Conservation (phyloP, 2,888 invertebrate genomes). For the Volucella bombylans region DNA sequence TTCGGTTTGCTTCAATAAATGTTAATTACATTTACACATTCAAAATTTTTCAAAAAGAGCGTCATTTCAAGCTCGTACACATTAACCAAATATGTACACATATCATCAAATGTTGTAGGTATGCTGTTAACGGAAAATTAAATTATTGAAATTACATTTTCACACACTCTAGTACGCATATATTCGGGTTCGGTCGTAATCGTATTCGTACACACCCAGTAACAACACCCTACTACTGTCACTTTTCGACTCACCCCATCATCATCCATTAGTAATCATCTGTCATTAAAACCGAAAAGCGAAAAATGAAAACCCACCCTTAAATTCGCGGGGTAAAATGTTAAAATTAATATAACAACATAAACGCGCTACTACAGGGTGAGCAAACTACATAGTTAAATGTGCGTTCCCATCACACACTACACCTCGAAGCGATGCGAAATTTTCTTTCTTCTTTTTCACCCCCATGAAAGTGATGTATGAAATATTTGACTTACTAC, state of each 20-base stretch:
- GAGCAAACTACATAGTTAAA: constrained; percentile 14
- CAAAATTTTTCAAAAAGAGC: constrained; percentile 8
- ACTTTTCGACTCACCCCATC: constrained; percentile 30
- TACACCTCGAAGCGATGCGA: constrained; percentile 28
- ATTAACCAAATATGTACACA: constrained; percentile 16
- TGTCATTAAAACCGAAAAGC: constrained; percentile 57
- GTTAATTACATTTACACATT: constrained; percentile 49
- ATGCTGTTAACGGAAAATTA: constrained; percentile 43
- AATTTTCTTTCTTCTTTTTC: constrained; percentile 42
- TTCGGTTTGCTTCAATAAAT: constrained; percentile 51
- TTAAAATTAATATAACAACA: constrained; percentile 64
- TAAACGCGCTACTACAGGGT: constrained; percentile 38
- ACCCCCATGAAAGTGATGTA: constrained; percentile 27
- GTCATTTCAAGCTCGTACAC: constrained; percentile 16
- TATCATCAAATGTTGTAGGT: constrained; percentile 25
- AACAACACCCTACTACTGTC: constrained; percentile 2
- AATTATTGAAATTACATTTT: constrained; percentile 66
- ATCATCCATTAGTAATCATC: constrained; percentile 65
- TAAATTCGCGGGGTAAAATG: constrained; percentile 31
- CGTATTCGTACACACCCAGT: background rate
- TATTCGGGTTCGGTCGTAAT: background rate
- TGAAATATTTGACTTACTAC: constrained; percentile 35
- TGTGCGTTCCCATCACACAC: constrained; percentile 13
- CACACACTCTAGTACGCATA: constrained; percentile 7
- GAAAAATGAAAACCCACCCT: constrained; percentile 53